These are phyloP conservation scores for Neodiprion fabricii DNA, from an alignment of 1,140 invertebrate species.

Conservation along the genomic window DNA sequence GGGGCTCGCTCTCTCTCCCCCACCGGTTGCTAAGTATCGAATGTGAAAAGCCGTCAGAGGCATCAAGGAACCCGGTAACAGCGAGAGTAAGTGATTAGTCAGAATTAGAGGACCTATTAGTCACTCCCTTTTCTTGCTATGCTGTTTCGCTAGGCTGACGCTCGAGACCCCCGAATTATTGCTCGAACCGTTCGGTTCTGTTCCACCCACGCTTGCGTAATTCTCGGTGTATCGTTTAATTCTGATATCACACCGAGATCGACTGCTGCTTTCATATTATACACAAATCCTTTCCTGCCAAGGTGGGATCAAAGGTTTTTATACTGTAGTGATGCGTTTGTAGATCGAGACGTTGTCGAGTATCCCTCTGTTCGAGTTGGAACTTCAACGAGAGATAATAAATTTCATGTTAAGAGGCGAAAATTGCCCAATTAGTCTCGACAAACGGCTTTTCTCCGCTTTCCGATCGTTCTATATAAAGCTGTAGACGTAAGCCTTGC, in stretches of 20 bases:
- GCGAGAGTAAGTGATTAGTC: constrained; percentile 33
- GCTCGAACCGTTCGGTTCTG: not conserved
- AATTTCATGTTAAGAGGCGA: constrained; percentile 54
- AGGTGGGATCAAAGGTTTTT: too few relatives aligned
- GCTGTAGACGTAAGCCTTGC: not conserved
- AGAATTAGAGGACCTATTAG: constrained; percentile 42
- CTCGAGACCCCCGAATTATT: not conserved
- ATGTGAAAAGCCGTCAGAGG: constrained; percentile 27
- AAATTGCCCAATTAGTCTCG: constrained; percentile 54
- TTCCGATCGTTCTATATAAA: not conserved
- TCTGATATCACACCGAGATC: too few relatives aligned
- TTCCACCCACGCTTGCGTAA: too few relatives aligned
- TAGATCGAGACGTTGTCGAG: too few relatives aligned
- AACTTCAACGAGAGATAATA: constrained; percentile 33
- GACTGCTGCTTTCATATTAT: too few relatives aligned
- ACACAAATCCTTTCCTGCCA: too few relatives aligned
- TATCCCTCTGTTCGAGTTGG: too few relatives aligned
- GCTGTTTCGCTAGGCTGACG: not conserved
- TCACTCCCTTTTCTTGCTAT: constrained; percentile 19
- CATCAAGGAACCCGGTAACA: constrained; percentile 22
- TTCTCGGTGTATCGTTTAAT: too few relatives aligned
- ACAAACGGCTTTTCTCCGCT: constrained; percentile 41
- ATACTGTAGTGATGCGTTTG: too few relatives aligned
- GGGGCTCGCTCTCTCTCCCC: constrained; percentile 2
- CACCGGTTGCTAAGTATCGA: constrained; percentile 30